Evolutionary conservation across 64 coral and sea anemone genomes (phyloP).

Genomic region (Cladopsammia gracilis): DNA sequence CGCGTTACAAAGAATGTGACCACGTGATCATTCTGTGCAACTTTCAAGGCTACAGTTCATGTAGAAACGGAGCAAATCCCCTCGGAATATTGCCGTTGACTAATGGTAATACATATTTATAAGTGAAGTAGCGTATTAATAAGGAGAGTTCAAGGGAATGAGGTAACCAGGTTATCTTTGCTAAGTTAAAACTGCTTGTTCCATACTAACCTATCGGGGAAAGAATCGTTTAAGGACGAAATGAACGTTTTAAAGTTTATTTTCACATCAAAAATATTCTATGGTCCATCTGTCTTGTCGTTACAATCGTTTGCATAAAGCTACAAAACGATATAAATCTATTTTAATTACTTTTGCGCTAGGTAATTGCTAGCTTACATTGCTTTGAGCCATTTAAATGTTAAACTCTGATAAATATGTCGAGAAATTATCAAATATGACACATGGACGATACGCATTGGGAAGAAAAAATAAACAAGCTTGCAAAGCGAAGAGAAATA

Average conservation of each 20-base stretch:
- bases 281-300: neutral
- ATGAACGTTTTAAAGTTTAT: neutral
- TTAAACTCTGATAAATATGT: neutral
- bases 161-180: too few species aligned
- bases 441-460: neutral
- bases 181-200: too few species aligned
- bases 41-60: too few species aligned
- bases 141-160: too few species aligned
- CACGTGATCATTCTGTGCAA: too few species aligned
- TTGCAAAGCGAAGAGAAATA: neutral
- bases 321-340: slow-evolving; percentile 27
- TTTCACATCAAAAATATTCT: slow-evolving; percentile 65
- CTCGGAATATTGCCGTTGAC: too few species aligned
- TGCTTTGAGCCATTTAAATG: neutral
- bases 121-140: too few species aligned
- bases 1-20: too few species aligned
- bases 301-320: neutral
- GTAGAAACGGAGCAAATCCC: too few species aligned
- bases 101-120: too few species aligned
- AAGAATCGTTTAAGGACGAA: neutral
- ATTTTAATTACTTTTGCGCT: neutral
- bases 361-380: neutral
- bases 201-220: too few species aligned
- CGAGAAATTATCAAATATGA: neutral
- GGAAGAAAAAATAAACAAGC: neutral